A percentile compares a stretch with the other conserved stretches of the same genome.
Conservation (phyloP, 2,888 invertebrate genomes). For the Lutraria lutraria region DNA sequence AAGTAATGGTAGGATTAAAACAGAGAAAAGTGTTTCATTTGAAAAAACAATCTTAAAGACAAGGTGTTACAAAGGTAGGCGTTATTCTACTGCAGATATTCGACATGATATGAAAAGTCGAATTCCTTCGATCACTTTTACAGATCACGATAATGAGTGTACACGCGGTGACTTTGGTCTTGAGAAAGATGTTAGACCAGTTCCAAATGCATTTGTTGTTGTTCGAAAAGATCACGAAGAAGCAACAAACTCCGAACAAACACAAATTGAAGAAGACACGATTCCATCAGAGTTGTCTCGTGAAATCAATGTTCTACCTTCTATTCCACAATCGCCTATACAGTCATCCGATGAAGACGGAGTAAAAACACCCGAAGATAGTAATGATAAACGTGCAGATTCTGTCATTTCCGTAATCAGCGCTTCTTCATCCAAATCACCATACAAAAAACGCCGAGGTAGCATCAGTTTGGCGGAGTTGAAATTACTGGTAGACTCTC, state of each 20-base stretch:
- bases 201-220: constrained; percentile 56
- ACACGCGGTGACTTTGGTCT: background rate
- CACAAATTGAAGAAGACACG: background rate
- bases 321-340: background rate
- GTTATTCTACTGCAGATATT: background rate
- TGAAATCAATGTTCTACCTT: background rate
- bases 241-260: background rate
- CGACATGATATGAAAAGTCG: background rate
- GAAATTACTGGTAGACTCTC: constrained; percentile 56
- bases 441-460: constrained; percentile 10
- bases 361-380: background rate
- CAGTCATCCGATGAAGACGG: too few species aligned
- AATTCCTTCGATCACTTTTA: background rate
- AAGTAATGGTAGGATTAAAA: background rate
- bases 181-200: constrained; percentile 23
- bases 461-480: constrained; percentile 49
- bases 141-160: background rate
- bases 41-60: background rate
- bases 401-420: too few species aligned
- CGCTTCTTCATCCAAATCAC: background rate
- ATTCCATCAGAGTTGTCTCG: background rate
- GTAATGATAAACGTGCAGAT: background rate
- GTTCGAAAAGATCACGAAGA: constrained; percentile 38
- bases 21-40: background rate
- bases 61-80: background rate